phyloP scores from a whole-genome alignment of 2,113 vertebrate genomes.

The Eleginops maclovinus region DNA sequence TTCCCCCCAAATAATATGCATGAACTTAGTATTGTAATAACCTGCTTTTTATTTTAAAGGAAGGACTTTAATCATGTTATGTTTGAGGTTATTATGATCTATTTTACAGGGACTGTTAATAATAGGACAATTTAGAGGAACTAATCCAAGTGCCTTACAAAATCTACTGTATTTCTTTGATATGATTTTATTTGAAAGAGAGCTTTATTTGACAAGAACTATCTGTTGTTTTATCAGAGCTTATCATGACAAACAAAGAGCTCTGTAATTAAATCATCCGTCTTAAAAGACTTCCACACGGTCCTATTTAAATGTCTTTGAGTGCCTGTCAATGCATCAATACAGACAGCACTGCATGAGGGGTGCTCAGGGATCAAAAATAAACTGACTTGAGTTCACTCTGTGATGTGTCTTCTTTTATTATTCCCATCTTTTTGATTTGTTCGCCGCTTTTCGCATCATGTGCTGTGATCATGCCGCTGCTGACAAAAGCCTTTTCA shows the following conservation, averaged over 20 bases:
- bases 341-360: not conserved
- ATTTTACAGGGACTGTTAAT: not conserved
- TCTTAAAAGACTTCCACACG: not conserved
- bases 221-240: constrained; percentile 16
- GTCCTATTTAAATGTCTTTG: constrained; percentile 10
- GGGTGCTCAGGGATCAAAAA: constrained; percentile 27
- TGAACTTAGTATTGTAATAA: not conserved
- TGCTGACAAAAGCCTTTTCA: constrained; percentile 3
- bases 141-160: not conserved
- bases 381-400: not conserved
- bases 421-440: not conserved
- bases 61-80: not conserved
- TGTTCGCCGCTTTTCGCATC: not conserved
- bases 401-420: not conserved
- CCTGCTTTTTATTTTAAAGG: not conserved
- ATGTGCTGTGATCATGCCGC: not conserved
- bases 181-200: not conserved
- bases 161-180: not conserved
- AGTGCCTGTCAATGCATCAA: constrained; percentile 15
- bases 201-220: not conserved
- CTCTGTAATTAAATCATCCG: constrained; percentile 48
- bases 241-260: constrained; percentile 54
- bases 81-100: not conserved
- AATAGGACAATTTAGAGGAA: not conserved
- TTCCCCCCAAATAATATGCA: not conserved